Percentiles rank a stretch among this genome's conserved stretches.
These are phyloP conservation scores for Marmota monax DNA, from an alignment of 2,113 vertebrate genomes.

Conservation along the genomic window DNA sequence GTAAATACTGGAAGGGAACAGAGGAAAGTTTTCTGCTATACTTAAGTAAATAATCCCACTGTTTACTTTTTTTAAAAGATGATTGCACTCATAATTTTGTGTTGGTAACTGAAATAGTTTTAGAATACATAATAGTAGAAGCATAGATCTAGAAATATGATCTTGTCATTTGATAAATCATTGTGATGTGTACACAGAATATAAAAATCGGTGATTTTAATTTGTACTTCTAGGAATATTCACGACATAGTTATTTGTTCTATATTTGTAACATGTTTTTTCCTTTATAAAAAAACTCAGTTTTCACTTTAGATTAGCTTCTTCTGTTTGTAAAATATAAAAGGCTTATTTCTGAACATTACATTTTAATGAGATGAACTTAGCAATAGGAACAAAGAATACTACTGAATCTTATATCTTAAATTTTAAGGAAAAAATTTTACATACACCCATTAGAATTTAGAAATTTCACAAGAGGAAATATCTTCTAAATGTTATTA, in stretches of 20 bases:
- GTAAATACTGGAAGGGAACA: background rate
- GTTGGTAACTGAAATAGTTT: conserved; percentile 25
- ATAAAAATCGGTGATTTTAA: conserved; percentile 32
- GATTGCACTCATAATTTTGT: background rate
- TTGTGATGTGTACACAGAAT: background rate
- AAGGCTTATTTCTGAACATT: conserved; percentile 6
- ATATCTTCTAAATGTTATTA: background rate
- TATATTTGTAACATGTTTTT: background rate
- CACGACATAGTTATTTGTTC: background rate
- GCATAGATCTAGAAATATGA: background rate
- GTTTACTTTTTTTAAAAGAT: background rate
- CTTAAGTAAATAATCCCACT: conserved; percentile 19
- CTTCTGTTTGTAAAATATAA: background rate
- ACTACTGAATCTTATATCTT: background rate
- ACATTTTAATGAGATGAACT: background rate
- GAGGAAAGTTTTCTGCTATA: background rate
- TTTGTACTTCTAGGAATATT: conserved; percentile 26
- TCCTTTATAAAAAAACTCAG: conserved; percentile 31
- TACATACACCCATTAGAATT: background rate
- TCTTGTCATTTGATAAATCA: conserved; percentile 47
- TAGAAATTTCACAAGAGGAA: conserved; percentile 25
- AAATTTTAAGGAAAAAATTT: conserved; percentile 25
- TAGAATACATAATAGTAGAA: conserved; percentile 9
- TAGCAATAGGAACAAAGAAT: conserved; percentile 4
- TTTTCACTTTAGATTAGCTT: conserved; percentile 38